A percentile compares a stretch with the other conserved stretches of the same genome.
These are phyloP conservation scores for Clarias batrachus DNA, from an alignment of 2,113 vertebrate species.

Conservation along the genomic window DNA sequence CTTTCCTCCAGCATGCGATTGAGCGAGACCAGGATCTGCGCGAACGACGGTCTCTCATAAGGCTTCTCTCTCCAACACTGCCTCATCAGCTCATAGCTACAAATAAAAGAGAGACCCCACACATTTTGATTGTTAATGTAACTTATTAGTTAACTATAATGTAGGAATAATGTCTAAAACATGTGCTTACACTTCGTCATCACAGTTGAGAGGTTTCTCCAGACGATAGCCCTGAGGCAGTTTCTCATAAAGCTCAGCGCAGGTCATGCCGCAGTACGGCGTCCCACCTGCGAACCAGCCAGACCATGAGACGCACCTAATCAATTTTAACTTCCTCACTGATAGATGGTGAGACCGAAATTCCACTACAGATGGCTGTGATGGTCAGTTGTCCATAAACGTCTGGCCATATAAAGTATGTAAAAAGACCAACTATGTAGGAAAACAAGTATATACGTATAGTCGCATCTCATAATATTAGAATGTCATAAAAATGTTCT, in stretches of 20 bases:
- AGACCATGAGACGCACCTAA: background rate
- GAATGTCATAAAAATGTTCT: too few relatives aligned
- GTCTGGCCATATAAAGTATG: background rate
- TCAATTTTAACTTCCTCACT: background rate
- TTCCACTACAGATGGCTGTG: background rate
- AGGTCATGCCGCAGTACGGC: conserved; percentile 86
- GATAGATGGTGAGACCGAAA: background rate
- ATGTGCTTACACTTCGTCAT: conserved; percentile 83
- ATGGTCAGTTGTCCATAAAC: background rate
- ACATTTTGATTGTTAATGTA: background rate
- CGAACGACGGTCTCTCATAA: conserved; percentile 84
- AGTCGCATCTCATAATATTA: background rate
- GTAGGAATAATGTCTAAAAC: background rate
- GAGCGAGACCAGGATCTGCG: conserved; percentile 83
- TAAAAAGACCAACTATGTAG: background rate
- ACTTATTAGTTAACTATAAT: background rate
- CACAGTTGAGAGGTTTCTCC: conserved; percentile 87
- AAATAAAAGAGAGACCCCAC: background rate
- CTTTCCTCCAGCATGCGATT: conserved; percentile 86
- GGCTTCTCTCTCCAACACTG: conserved; percentile 89
- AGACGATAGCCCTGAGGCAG: conserved; percentile 84
- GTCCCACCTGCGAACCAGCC: conserved; percentile 74
- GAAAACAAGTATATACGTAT: background rate
- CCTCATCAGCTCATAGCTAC: conserved; percentile 84
- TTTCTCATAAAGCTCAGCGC: conserved; percentile 86